Base-by-base conservation (phyloP, 2,113 vertebrate species). In the Ceyx margarethae region DNA sequence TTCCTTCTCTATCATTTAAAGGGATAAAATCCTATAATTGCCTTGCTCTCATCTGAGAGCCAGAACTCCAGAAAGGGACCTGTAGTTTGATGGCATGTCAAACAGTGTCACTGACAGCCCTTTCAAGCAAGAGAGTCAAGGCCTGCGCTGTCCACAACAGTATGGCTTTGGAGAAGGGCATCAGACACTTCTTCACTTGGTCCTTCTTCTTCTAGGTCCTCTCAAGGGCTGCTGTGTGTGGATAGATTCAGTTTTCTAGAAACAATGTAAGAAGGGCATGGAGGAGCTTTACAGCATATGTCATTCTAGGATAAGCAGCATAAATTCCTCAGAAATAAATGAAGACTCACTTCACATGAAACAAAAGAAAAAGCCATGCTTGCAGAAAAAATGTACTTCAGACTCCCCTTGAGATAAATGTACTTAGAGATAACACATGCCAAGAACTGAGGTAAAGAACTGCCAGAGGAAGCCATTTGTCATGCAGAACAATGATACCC, bases 391-490 rank as follows among this genome's bases (percentile, higher is more conserved):
- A 51, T 22, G 42, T 79, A 40, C 58, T 81, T 91, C 91, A 77
- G 48, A 8, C 21, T 95, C 58, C 66, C 69, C 58, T 94, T 84
- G 86, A 84, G 86, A 92, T 84, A 89, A 93, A 87, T 21, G 50
- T 53, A 76, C 65, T 90, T 81, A 82, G 46, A 91, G 73, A 79
- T 73, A 95, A 90, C 40, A 50, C 58, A 62, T 73, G 71, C 66
- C 66, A 87, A 90, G 84, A 92, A 69, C 8, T 35, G 83, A 87
- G 50, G 58, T 68, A 87, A 81, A 73, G 81, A 89, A 54, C 62
- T 87, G 67, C 37, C 64, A 79, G 77, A 92, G 81, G 71, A 94
- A 95, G 77, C 37, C 71, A 87, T 94, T 95, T 96, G 81, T 95
- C 89, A 85, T 37, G 51, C 56, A 76, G 89, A 89, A 69, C 62